Evolutionary conservation across 1,140 invertebrate species (phyloP).

Genomic region (Drosophila ohnishii): DNA sequence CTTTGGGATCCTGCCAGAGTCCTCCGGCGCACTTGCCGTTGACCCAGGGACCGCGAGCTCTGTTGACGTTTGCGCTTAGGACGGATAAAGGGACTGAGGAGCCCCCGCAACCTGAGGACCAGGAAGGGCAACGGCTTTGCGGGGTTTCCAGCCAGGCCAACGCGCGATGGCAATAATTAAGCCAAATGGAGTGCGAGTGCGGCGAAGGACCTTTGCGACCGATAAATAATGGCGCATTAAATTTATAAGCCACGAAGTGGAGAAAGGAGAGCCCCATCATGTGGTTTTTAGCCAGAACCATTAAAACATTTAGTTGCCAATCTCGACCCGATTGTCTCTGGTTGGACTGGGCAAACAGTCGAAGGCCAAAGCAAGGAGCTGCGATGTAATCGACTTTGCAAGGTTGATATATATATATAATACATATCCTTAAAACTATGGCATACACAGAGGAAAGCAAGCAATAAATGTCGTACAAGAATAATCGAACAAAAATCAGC

Average conservation of each 20-base stretch:
- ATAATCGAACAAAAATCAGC: no score
- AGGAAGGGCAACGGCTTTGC: slow-evolving; percentile 65
- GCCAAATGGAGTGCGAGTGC: slow-evolving; percentile 29
- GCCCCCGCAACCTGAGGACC: slow-evolving; percentile 36
- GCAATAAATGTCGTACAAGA: not conserved
- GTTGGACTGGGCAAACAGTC: slow-evolving; percentile 28
- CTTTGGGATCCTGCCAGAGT: slow-evolving; percentile 2
- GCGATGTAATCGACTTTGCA: slow-evolving; percentile 21
- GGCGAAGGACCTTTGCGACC: slow-evolving; percentile 22
- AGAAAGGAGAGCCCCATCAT: slow-evolving; percentile 32
- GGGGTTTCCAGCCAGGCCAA: slow-evolving; percentile 53
- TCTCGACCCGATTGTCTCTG: slow-evolving; percentile 21
- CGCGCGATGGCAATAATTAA: slow-evolving; percentile 66
- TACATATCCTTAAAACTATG: slow-evolving; percentile 60
- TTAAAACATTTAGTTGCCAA: slow-evolving; percentile 70
- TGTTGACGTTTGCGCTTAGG: slow-evolving; percentile 71
- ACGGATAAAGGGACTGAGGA: slow-evolving; percentile 2
- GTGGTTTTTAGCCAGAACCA: slow-evolving; percentile 53
- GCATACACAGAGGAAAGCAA: slow-evolving; percentile 21
- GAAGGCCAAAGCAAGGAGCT: slow-evolving; percentile 47
- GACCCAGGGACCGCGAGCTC: slow-evolving; percentile 47
- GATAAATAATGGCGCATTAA: slow-evolving; percentile 57
- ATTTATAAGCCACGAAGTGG: slow-evolving; percentile 44
- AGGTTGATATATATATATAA: slow-evolving; percentile 30
- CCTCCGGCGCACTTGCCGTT: slow-evolving; percentile 30